phyloP scores from a whole-genome alignment of 2,797 vertebrate genomes.

The Bradypodion pumilum region DNA sequence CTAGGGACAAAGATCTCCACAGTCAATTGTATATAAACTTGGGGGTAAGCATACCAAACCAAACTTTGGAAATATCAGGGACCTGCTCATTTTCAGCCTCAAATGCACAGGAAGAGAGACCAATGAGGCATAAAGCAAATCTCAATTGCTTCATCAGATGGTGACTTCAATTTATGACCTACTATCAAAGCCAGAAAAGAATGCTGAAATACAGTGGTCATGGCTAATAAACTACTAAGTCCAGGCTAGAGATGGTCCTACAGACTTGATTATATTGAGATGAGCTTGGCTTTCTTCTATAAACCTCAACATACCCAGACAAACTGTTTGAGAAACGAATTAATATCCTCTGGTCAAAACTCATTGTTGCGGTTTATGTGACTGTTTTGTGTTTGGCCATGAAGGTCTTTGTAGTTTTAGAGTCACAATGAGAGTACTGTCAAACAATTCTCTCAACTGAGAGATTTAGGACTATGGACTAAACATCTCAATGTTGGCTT shows the following conservation, averaged over 20 bases:
- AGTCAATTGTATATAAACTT: constrained; percentile 43
- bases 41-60: constrained; percentile 2
- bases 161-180: constrained; percentile 68
- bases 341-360: not conserved
- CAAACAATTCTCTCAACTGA: too few relatives aligned
- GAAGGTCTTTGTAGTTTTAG: not conserved
- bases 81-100: constrained; percentile 53
- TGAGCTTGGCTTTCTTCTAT: constrained; percentile 46
- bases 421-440: not conserved
- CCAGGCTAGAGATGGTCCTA: constrained; percentile 55
- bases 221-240: constrained; percentile 67
- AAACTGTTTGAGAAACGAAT: not conserved
- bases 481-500: constrained; percentile 44
- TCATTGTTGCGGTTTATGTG: not conserved
- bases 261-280: constrained; percentile 47
- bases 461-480: not conserved
- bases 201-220: constrained; percentile 72
- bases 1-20: constrained; percentile 3
- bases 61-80: rapidly evolving
- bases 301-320: not conserved
- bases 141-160: constrained; percentile 72
- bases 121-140: constrained; percentile 74
- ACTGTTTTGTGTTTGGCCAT: not conserved
- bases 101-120: constrained; percentile 60
- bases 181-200: constrained; percentile 67